phyloP scores from a whole-genome alignment of 2,888 invertebrate species.

The Athripsodes cinereus region DNA sequence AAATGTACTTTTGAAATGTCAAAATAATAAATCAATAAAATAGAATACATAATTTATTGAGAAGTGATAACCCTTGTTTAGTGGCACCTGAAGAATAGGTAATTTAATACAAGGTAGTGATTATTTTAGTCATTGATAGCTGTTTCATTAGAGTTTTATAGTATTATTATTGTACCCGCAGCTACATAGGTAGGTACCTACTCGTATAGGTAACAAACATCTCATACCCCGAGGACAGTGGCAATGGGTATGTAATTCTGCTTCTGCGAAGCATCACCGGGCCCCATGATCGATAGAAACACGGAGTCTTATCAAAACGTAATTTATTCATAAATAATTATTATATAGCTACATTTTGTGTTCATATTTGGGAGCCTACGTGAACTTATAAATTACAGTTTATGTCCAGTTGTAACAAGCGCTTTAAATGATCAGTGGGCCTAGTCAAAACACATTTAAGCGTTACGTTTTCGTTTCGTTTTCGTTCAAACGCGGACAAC shows the following conservation, averaged over 20 bases:
- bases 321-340: neutral
- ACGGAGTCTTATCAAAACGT: too few species aligned
- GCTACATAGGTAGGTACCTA: neutral
- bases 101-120: neutral
- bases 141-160: neutral
- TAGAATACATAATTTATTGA: too few species aligned
- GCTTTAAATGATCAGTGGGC: too few species aligned
- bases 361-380: neutral
- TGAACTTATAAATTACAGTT: too few species aligned
- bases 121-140: conserved; percentile 1
- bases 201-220: neutral
- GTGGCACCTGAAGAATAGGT: too few species aligned
- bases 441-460: too few species aligned
- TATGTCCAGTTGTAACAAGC: too few species aligned
- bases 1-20: too few species aligned
- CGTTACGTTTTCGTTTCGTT: too few species aligned
- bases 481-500: too few species aligned
- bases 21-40: too few species aligned
- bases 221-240: neutral
- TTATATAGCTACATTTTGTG: neutral
- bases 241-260: conserved; percentile 3
- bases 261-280: neutral
- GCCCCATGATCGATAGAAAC: neutral
- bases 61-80: too few species aligned
- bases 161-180: neutral